These are phyloP conservation scores for Drosophila teissieri DNA, from an alignment of 1,140 invertebrate genomes.

Conservation along the genomic window DNA sequence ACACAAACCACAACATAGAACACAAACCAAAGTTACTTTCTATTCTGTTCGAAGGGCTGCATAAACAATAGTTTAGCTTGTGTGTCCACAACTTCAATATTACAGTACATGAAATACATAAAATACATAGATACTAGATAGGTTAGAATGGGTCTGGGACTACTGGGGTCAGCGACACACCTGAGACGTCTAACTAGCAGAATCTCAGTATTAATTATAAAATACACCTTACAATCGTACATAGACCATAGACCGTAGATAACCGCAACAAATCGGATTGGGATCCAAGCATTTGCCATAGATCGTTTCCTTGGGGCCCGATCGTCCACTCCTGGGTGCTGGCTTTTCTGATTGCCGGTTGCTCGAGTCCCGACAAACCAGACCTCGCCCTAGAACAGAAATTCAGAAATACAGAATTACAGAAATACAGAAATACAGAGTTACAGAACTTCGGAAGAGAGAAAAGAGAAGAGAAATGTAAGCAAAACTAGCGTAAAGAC, in stretches of 20 bases:
- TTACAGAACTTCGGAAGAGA: too few relatives aligned
- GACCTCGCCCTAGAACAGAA: slow-evolving; percentile 34
- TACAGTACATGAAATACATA: slow-evolving; percentile 51
- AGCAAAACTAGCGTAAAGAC: slow-evolving; percentile 45
- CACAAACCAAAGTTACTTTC: slow-evolving; percentile 60
- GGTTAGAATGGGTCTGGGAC: slow-evolving; percentile 38
- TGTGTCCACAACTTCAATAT: slow-evolving; percentile 59
- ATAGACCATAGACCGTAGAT: not conserved
- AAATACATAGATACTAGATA: slow-evolving; percentile 48
- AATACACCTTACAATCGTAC: slow-evolving; percentile 43
- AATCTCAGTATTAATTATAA: slow-evolving; percentile 78
- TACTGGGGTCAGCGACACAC: slow-evolving; percentile 18
- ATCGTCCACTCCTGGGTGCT: slow-evolving; percentile 45
- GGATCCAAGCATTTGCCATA: slow-evolving; percentile 44
- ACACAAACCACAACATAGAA: slow-evolving; percentile 30
- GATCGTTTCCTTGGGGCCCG: slow-evolving; percentile 20
- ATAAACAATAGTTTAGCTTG: slow-evolving; percentile 42
- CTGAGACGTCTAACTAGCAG: slow-evolving; percentile 73
- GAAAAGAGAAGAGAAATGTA: not conserved
- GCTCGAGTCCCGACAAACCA: slow-evolving; percentile 16
- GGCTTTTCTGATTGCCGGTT: slow-evolving; percentile 1
- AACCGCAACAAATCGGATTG: slow-evolving; percentile 4
- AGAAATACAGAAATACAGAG: not conserved
- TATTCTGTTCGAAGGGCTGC: slow-evolving; percentile 36
- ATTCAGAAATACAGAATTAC: not conserved